These are phyloP conservation scores for Eilema caniola DNA, from an alignment of 2,888 invertebrate species.

Conservation along the genomic window DNA sequence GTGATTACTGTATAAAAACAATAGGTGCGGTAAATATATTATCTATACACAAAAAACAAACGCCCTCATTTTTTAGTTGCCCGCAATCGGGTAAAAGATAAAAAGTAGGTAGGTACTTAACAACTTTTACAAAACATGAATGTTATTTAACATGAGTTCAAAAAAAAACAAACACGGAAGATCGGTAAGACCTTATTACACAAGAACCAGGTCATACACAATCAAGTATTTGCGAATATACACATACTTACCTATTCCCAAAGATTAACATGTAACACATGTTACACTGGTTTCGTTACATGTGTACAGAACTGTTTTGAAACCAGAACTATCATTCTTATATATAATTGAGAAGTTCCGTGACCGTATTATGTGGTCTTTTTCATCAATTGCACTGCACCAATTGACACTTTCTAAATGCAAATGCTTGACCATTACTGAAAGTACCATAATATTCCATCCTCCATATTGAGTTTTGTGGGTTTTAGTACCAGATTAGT, in stretches of 20 bases:
- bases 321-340: background rate
- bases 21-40: background rate
- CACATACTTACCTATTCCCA: background rate
- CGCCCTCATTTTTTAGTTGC: background rate
- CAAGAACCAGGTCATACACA: conserved; percentile 6
- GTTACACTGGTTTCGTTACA: background rate
- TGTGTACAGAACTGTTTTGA: background rate
- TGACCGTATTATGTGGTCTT: background rate
- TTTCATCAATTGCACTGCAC: background rate
- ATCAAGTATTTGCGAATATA: background rate
- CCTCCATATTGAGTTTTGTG: background rate
- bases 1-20: no score
- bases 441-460: background rate
- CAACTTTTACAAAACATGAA: background rate
- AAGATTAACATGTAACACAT: conserved; percentile 5
- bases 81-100: no score
- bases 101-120: background rate
- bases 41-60: background rate
- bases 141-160: background rate
- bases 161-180: background rate
- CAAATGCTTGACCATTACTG: background rate
- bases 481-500: no score
- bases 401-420: background rate
- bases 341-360: background rate
- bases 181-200: background rate